Conservation (phyloP, 2,113 vertebrate genomes). For the Pteropus alecto region DNA sequence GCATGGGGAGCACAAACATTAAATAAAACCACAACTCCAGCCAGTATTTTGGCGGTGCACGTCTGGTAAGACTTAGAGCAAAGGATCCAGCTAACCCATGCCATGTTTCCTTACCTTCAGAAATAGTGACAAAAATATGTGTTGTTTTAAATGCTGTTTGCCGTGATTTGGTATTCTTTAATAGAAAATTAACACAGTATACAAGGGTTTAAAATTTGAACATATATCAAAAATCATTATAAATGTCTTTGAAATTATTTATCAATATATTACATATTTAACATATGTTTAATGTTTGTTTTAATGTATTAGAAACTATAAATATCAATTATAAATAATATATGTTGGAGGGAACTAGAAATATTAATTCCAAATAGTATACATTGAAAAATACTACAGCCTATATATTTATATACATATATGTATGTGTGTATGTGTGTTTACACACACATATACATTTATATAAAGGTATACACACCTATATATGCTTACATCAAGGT, state of each 20-base stretch:
- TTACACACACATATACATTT: no score
- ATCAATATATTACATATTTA: neutral
- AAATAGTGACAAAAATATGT: neutral
- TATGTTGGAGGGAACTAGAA: neutral
- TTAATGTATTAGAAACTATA: neutral
- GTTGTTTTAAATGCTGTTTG: neutral
- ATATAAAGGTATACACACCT: neutral
- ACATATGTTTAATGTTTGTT: neutral
- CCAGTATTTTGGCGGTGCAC: accelerated
- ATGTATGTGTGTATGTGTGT: neutral
- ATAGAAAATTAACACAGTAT: neutral
- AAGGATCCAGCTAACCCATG: neutral
- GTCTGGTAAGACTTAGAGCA: neutral
- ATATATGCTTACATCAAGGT: neutral
- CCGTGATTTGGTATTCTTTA: neutral
- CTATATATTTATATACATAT: neutral
- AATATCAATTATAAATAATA: neutral
- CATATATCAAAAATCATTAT: neutral
- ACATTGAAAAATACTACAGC: neutral
- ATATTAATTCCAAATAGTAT: neutral
- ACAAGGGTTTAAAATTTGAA: neutral
- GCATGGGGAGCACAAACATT: neutral
- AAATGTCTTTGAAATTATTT: neutral
- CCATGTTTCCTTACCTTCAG: neutral
- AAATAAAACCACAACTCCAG: neutral